Percentiles rank a stretch among this genome's conserved stretches.
Conservation (phyloP, 2,888 invertebrate genomes). For the Pristionchus mayeri region DNA sequence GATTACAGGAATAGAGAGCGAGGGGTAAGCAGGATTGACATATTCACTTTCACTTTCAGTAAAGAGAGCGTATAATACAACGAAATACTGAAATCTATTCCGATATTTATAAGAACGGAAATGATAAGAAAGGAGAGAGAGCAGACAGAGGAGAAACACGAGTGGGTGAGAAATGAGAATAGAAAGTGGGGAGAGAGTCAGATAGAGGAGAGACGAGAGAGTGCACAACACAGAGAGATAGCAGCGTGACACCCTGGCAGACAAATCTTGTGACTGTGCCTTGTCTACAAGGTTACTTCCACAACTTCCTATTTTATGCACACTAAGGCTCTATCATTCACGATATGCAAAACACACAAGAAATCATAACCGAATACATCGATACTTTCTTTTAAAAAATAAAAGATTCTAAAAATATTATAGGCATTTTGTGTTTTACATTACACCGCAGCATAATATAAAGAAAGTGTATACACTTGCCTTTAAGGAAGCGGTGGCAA, state of each 20-base stretch:
- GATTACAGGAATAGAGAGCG: not conserved
- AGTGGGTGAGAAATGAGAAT: slow-evolving; percentile 20
- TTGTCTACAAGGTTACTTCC: slow-evolving; percentile 32
- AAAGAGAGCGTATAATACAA: no score
- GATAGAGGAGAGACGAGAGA: slow-evolving; percentile 21
- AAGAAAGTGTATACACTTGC: no score
- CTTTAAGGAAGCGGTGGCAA: slow-evolving; percentile 44
- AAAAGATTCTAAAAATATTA: no score
- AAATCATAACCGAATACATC: no score
- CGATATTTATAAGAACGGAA: slow-evolving; percentile 36
- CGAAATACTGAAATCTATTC: no score
- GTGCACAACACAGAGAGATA: not conserved
- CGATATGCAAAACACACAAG: no score
- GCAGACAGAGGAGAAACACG: not conserved
- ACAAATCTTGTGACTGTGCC: slow-evolving; percentile 41
- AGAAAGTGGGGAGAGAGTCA: slow-evolving; percentile 5
- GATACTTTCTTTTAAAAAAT: no score
- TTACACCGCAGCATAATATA: no score
- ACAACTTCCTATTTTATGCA: not conserved
- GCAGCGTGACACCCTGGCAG: slow-evolving; percentile 22
- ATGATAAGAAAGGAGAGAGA: slow-evolving; percentile 33
- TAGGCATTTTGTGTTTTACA: no score
- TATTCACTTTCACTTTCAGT: no score
- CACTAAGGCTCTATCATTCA: no score
- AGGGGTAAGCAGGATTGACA: not conserved